These are phyloP conservation scores for Hylaea fasciaria DNA, from an alignment of 2,888 invertebrate genomes.

Conservation along the genomic window DNA sequence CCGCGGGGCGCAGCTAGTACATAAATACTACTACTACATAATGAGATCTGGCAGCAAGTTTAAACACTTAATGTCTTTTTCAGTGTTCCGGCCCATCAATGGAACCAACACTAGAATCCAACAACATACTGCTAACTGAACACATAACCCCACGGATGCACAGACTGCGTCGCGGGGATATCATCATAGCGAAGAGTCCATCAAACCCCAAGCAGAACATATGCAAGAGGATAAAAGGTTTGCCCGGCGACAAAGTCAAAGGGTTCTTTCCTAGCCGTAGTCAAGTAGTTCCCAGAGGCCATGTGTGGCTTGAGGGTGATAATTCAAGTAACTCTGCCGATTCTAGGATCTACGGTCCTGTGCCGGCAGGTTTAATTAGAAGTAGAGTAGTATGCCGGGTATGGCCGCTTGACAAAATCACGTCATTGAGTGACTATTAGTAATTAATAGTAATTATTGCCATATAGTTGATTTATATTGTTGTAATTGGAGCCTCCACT, in stretches of 20 bases:
- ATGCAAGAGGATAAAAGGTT: conserved; percentile 92
- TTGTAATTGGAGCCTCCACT: not conserved
- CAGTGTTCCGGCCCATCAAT: conserved; percentile 97
- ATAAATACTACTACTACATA: no score
- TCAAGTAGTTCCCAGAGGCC: conserved; percentile 90
- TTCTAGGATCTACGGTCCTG: conserved; percentile 94
- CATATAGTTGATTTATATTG: not conserved
- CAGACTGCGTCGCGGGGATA: conserved; percentile 90
- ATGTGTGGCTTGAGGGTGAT: conserved; percentile 97
- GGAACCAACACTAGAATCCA: conserved; percentile 94
- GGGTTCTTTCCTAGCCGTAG: conserved; percentile 67
- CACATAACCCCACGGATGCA: conserved; percentile 88
- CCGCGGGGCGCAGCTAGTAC: no score
- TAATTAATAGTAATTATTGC: conserved; percentile 9
- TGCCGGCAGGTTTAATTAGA: conserved; percentile 93
- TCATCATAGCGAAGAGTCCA: conserved; percentile 93
- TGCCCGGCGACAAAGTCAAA: conserved; percentile 90
- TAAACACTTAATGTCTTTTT: conserved; percentile 48
- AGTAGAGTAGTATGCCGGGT: conserved; percentile 93
- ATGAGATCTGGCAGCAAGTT: no score
- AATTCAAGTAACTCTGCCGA: conserved; percentile 94
- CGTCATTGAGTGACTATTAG: conserved; percentile 62
- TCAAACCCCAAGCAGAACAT: conserved; percentile 91
- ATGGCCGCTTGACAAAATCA: conserved; percentile 88
- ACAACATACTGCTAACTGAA: conserved; percentile 93